Conservation (phyloP, 2,797 vertebrate genomes). For the Hippopotamyrus pictus region DNA sequence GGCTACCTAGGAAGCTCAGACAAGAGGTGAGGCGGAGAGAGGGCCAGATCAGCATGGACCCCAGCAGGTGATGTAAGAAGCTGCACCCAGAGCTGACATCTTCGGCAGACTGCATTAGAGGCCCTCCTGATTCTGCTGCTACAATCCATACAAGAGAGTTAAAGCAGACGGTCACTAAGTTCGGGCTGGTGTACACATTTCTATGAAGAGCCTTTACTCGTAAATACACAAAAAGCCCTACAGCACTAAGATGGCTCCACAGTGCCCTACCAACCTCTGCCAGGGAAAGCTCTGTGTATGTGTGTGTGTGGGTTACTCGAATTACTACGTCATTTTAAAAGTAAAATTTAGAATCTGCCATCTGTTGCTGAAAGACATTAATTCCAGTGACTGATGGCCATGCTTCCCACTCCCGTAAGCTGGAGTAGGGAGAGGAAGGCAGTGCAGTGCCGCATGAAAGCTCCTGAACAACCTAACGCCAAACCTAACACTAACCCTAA, state of each 20-base stretch:
- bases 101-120: neutral
- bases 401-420: neutral
- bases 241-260: neutral
- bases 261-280: neutral
- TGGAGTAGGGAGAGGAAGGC: neutral
- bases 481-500: neutral
- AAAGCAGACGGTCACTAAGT: neutral
- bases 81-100: neutral
- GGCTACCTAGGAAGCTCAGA: neutral
- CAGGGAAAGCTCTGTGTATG: neutral
- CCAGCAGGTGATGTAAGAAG: neutral
- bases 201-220: neutral
- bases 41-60: neutral
- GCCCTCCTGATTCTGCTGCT: neutral
- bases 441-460: neutral
- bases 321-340: neutral
- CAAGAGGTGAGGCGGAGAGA: neutral
- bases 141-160: neutral
- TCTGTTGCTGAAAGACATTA: neutral
- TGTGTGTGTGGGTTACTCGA: neutral
- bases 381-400: neutral
- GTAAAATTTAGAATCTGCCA: neutral
- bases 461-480: neutral
- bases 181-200: neutral
- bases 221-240: neutral